These are phyloP conservation scores for Todiramphus saurophagus DNA, from an alignment of 2,113 vertebrate genomes.

Conservation along the genomic window DNA sequence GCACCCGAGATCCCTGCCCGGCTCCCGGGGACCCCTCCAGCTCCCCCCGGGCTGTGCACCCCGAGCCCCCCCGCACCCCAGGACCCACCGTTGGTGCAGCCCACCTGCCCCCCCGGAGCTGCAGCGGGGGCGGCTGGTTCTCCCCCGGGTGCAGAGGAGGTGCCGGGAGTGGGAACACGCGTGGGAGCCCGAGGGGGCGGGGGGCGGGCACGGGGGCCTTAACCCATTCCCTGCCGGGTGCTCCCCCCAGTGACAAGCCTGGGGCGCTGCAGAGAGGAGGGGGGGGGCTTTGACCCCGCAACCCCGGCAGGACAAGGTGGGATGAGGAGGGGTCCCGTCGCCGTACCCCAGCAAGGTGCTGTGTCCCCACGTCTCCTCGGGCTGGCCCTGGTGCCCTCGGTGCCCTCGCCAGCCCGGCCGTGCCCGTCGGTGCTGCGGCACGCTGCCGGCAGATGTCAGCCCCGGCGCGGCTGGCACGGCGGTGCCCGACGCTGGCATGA, in stretches of 20 bases:
- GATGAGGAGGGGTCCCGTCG: neutral
- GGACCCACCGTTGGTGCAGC: neutral
- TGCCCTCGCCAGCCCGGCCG: neutral
- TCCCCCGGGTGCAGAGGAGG: neutral
- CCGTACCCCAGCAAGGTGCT: neutral
- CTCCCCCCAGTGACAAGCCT: neutral
- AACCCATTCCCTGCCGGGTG: neutral
- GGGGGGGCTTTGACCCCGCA: neutral
- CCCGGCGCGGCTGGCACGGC: neutral
- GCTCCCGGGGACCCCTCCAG: neutral
- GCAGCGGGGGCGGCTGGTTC: neutral
- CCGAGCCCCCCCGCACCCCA: neutral
- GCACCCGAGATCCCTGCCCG: neutral
- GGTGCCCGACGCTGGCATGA: neutral
- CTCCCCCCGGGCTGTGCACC: neutral
- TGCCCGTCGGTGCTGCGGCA: neutral
- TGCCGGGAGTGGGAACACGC: neutral
- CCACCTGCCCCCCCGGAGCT: neutral
- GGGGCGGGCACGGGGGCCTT: neutral
- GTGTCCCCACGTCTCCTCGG: too few species aligned
- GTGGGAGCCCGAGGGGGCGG: neutral
- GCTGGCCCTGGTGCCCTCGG: neutral
- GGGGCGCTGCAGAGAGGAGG: neutral
- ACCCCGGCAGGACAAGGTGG: too few species aligned
- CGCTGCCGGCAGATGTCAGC: slow-evolving; percentile 59